A percentile compares a stretch with the other conserved stretches of the same genome.
These are phyloP conservation scores for cattle (Bos taurus) DNA, from an alignment of 2,113 vertebrate genomes.

Conservation along the genomic window DNA sequence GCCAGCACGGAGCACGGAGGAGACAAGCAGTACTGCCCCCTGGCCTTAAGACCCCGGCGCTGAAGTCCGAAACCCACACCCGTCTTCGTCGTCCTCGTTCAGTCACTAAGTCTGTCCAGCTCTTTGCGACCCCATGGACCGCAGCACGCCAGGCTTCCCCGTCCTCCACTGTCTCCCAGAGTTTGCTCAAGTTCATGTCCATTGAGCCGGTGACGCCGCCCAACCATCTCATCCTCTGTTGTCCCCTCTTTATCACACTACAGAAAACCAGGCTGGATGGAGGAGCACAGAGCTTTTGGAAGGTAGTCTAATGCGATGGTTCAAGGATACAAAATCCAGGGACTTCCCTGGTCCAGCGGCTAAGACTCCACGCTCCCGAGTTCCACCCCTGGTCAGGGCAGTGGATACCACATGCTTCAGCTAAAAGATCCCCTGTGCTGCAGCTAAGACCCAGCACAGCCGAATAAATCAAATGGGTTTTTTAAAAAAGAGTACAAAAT, in stretches of 20 bases:
- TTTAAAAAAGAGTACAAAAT: not conserved
- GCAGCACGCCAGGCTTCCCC: not conserved
- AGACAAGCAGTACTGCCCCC: not conserved
- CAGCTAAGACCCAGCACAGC: not conserved
- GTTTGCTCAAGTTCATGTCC: not conserved
- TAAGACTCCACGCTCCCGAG: not conserved
- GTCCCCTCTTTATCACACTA: not conserved
- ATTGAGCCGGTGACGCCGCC: not conserved
- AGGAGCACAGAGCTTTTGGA: not conserved
- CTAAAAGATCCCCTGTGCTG: not conserved
- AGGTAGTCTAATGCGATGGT: not conserved
- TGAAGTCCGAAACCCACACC: not conserved
- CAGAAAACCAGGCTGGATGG: not conserved
- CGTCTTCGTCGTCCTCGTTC: accelerated
- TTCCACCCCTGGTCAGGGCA: not conserved
- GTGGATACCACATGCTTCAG: not conserved
- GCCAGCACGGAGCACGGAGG: not conserved
- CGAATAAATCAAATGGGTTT: not conserved
- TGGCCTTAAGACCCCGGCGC: not conserved
- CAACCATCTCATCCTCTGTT: not conserved
- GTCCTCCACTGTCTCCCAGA: not conserved
- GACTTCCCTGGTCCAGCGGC: not conserved
- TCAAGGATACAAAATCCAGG: not conserved
- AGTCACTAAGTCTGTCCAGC: not conserved
- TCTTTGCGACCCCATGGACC: accelerated